Percentiles rank a stretch among this genome's conserved stretches.
Evolutionary conservation across 1,140 invertebrate genomes (phyloP).

Genomic region (Geopemphigus sp.): DNA sequence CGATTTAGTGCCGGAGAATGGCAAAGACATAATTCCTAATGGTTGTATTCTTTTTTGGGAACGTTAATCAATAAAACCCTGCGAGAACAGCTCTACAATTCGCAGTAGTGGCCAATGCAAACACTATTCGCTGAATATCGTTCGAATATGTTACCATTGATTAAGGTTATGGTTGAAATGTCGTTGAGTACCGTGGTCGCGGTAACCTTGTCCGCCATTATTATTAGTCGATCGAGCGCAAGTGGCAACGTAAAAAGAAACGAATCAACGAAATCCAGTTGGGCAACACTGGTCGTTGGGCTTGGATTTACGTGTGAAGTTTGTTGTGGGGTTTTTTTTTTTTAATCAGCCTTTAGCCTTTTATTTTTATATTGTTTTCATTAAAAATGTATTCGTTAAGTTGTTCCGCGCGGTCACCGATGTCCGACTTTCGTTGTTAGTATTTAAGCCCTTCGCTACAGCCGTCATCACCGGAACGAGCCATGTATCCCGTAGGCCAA

Average conservation of each 20-base stretch:
- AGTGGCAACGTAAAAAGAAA: constrained; percentile 17
- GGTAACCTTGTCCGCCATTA: constrained; percentile 27
- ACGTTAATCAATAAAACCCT: constrained; percentile 35
- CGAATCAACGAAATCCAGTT: constrained; percentile 9
- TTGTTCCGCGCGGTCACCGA: constrained; percentile 3
- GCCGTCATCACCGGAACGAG: constrained; percentile 15
- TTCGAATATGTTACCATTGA: neutral
- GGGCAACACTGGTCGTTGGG: constrained; percentile 46
- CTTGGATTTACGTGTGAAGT: constrained; percentile 30
- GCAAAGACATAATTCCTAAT: constrained; percentile 53
- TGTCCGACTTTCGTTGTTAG: neutral
- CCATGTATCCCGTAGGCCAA: constrained; percentile 62
- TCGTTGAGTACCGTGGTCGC: neutral
- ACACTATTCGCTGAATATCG: neutral
- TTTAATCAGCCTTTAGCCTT: constrained; percentile 9
- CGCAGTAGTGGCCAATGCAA: neutral
- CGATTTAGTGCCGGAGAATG: constrained; percentile 52
- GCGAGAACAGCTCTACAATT: neutral
- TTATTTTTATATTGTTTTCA: neutral
- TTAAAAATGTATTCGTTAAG: constrained; percentile 21
- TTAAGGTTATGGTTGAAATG: constrained; percentile 9
- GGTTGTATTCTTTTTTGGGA: constrained; percentile 18
- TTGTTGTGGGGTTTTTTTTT: constrained; percentile 31
- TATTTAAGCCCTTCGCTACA: neutral
- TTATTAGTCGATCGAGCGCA: constrained; percentile 7